Conservation (phyloP, 2,113 vertebrate genomes). For the Nothobranchius kuhntae region DNA sequence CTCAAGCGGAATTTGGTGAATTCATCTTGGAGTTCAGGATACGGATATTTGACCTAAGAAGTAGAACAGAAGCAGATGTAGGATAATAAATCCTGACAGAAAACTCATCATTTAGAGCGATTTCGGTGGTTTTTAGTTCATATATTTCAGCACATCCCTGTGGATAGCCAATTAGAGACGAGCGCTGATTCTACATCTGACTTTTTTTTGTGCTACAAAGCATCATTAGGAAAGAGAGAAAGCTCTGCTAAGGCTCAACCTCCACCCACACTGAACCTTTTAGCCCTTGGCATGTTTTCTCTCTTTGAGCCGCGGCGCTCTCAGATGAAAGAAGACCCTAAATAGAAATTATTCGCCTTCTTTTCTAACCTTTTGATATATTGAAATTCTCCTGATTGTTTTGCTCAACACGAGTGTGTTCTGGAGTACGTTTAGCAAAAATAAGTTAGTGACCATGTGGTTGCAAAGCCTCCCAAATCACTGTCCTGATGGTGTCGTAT, state of each 20-base stretch:
- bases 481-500: too few relatives aligned
- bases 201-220: slow-evolving; percentile 61
- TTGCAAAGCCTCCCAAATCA: too few relatives aligned
- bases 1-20: not conserved
- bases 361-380: slow-evolving; percentile 52
- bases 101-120: slow-evolving; percentile 35
- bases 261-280: slow-evolving; percentile 67
- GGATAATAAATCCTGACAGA: slow-evolving; percentile 8
- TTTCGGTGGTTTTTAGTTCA: slow-evolving; percentile 2
- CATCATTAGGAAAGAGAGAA: slow-evolving; percentile 61
- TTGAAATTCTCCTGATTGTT: slow-evolving; percentile 29
- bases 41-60: not conserved
- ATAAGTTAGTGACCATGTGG: too few relatives aligned
- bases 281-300: slow-evolving; percentile 44
- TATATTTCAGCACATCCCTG: slow-evolving; percentile 21
- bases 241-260: slow-evolving; percentile 23
- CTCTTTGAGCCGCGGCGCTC: slow-evolving; percentile 32
- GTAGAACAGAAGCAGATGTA: slow-evolving; percentile 3
- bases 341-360: slow-evolving; percentile 51
- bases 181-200: slow-evolving; percentile 63
- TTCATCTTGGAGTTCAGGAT: too few relatives aligned
- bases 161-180: slow-evolving; percentile 62
- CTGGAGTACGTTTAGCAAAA: not conserved
- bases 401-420: not conserved
- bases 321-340: slow-evolving; percentile 51